Conservation (phyloP, 2,888 invertebrate genomes). For the Trissolcus japonicus region DNA sequence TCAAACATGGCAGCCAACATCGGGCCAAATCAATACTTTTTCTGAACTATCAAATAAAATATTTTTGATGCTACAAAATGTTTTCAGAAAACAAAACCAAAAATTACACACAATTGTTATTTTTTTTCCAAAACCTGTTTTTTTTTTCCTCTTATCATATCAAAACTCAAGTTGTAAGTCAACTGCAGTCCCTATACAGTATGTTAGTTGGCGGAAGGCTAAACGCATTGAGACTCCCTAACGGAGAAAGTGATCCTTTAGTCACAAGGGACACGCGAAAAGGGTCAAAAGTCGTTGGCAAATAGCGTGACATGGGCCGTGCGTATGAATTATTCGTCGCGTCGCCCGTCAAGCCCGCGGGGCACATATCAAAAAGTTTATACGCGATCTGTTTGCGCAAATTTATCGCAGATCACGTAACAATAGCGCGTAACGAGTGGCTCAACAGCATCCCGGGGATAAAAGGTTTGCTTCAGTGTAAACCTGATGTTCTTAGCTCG, state of each 20-base stretch:
- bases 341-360: slow-evolving; percentile 48
- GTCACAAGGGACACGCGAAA: slow-evolving; percentile 55
- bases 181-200: slow-evolving; percentile 3
- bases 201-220: slow-evolving; percentile 30
- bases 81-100: too few relatives aligned
- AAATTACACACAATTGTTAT: neutral
- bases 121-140: too few relatives aligned
- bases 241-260: slow-evolving; percentile 55
- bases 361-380: slow-evolving; percentile 59
- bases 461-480: slow-evolving; percentile 62
- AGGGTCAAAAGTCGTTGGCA: slow-evolving; percentile 66
- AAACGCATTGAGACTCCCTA: slow-evolving; percentile 32
- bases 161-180: slow-evolving; percentile 26
- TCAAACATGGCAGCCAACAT: too few relatives aligned
- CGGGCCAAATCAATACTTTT: too few relatives aligned
- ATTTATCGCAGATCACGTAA: slow-evolving; percentile 64
- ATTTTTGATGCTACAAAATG: too few relatives aligned
- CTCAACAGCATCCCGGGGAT: slow-evolving; percentile 44
- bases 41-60: too few relatives aligned
- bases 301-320: slow-evolving; percentile 58
- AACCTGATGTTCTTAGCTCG: slow-evolving; percentile 51
- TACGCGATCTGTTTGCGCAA: slow-evolving; percentile 55
- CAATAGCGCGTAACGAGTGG: slow-evolving; percentile 72
- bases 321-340: slow-evolving; percentile 49
- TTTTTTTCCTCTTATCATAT: neutral